Evolutionary conservation across 2,888 invertebrate genomes (phyloP), one percentile per base, ranked within the genome.

Genomic region (Rapana venosa): DNA sequence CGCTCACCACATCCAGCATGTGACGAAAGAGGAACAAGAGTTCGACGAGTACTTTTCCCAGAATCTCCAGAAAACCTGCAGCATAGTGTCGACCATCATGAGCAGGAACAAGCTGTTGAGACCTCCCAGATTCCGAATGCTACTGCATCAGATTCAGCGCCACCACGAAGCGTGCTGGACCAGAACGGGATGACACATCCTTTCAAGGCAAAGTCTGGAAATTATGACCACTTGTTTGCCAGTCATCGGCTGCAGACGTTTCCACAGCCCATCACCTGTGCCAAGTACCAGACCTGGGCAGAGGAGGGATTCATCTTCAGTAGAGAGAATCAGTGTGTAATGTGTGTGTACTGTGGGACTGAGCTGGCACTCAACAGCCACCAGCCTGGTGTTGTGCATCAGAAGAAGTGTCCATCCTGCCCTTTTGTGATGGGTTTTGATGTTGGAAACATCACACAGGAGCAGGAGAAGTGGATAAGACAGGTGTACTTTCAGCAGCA

Each of bases 261-360:
- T 61, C 56, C 87, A 35, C 83, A 85, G 30, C 87, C 85, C 22
- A 47, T 66, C 86, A 66, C 8, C 66, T 35, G 22, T n/a, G 22
- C 35, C n/a, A 86, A 88, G 81, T 79, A 89, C n/a, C 89, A 56
- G 56, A 36, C 88, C 30, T 91, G 86, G 85, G 91, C 91, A 79
- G 85, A 90, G 81, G 89, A 87, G 58, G 91, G 91, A n/a, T 91
- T 91, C 88, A 79, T 90, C 1, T 90, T 85, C 85, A 88, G 87
- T 36, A 56, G 58, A 15, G 61, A 81, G 77, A 47, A 87, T 66
- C 58, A 83, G 56, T 81, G 77, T 88, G 89, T 88, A 13, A 35
- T 91, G 32, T 91, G 91, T 91, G 91, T 91, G 66, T 90, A 89
- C 32, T 91, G 91, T 74, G 86, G 90, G 77, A 35, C 86, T n/a